Base-by-base conservation (phyloP, 2,888 invertebrate genomes). In the Polylopha cassiicola region DNA sequence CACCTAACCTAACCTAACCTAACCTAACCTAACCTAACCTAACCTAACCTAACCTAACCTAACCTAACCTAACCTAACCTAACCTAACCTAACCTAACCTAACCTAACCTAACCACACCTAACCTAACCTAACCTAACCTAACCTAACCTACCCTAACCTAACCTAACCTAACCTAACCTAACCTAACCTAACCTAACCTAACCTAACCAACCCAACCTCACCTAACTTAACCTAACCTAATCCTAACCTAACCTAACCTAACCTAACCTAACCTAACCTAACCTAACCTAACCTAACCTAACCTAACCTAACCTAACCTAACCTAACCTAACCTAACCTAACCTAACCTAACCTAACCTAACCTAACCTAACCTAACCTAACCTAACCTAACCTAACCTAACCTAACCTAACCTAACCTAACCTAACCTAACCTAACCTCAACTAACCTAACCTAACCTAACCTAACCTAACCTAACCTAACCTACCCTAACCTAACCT, bases 301-400 rank as follows among this genome's bases (percentile, higher is more conserved):
- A 22, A 22, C 27, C 27, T 27, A 27, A 27, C 27, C 75, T 92
- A 87, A 85, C 92, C 92, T 65, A 87, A 92, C 72, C 92, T 92
- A 73, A 92, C 92, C 71, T 90, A 92, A 55, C 87, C 92, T 41
- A 41, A 27, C 27, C 27, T 26, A 26, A 26, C 26, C 26, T 26
- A 26, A 26, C 26, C 26, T 26, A 27, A 45, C 44, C 44, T 45
- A 46, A 46, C 43, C 36, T 33, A 39, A 33, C 33, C 33, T 41
- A 41, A 41, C 44, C 44, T 44, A 27, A 27, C 27, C 27, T 27
- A 27, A 27, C 27, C 27, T 27, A 27, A 27, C 27, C 27, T 27
- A 27, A 27, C 27, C 27, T 27, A 27, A 27, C 27, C 27, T 27
- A 27, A 27, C 27, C 27, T 27, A 27, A 27, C 27, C 27, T 27